Percentiles rank a stretch among this genome's conserved stretches.
phyloP scores from a whole-genome alignment of 30 jellyfish, hydroid and myxozoan genomes.

The Aurelia sp. region DNA sequence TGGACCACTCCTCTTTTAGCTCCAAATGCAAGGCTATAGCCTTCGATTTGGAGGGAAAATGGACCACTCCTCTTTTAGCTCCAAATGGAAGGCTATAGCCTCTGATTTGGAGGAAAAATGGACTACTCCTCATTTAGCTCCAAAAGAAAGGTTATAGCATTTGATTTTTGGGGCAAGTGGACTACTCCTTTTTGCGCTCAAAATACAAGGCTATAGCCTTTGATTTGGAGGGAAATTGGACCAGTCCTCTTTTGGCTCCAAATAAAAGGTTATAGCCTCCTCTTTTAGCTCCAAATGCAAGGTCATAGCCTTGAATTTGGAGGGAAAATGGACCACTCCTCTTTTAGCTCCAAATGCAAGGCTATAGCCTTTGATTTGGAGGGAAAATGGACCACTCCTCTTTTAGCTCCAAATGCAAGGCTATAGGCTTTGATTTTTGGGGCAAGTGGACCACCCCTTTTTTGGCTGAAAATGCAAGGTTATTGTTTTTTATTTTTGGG shows the following conservation, averaged over 20 bases:
- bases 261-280: background rate
- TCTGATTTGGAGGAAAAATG: background rate
- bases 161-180: too few species aligned
- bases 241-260: background rate
- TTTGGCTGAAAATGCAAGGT: constrained; percentile 5
- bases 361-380: too few species aligned
- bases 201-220: too few species aligned
- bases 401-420: background rate
- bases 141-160: too few species aligned
- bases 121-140: too few species aligned
- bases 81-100: background rate
- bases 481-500: too few species aligned
- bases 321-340: background rate
- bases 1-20: too few species aligned
- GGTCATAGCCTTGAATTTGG: background rate
- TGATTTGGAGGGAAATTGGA: background rate
- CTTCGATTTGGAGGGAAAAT: too few species aligned
- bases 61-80: background rate
- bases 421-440: background rate
- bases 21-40: too few species aligned
- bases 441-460: background rate
- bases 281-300: background rate
- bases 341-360: background rate
- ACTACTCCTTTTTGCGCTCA: too few species aligned
- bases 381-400: background rate